These are phyloP conservation scores for Rhineura floridana DNA, from an alignment of 2,113 vertebrate genomes.

Conservation along the genomic window DNA sequence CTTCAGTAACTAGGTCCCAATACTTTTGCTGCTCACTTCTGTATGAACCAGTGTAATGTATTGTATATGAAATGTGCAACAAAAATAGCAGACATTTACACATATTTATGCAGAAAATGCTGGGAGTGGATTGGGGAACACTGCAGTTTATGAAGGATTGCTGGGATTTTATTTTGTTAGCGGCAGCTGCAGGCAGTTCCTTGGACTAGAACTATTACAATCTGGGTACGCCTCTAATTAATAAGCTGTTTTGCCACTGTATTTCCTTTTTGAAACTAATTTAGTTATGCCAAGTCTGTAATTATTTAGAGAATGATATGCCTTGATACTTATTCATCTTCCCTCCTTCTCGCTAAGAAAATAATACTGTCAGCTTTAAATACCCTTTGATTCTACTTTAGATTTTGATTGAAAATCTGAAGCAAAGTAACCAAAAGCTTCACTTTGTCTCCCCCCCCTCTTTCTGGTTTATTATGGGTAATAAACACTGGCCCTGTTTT, in stretches of 20 bases:
- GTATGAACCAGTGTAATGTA: conserved; percentile 37
- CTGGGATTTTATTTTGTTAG: conserved; percentile 70
- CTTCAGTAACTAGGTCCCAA: neutral
- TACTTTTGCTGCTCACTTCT: conserved; percentile 66
- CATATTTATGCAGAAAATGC: neutral
- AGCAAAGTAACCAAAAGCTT: conserved; percentile 54
- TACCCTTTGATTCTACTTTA: conserved; percentile 78
- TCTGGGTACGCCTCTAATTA: conserved; percentile 78
- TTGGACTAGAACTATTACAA: conserved; percentile 64
- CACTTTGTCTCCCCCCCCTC: conserved; percentile 18
- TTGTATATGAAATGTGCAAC: conserved; percentile 46
- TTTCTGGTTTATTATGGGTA: conserved; percentile 36
- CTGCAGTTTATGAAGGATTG: conserved; percentile 62
- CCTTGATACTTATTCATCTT: conserved; percentile 78
- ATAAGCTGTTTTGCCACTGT: conserved; percentile 78
- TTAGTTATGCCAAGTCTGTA: conserved; percentile 78
- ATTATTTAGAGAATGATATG: conserved; percentile 82
- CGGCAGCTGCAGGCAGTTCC: conserved; percentile 69
- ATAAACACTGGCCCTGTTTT: conserved; percentile 44
- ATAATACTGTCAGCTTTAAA: conserved; percentile 76
- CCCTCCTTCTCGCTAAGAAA: conserved; percentile 75
- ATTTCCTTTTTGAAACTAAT: conserved; percentile 82
- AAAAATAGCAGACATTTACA: conserved; percentile 6
- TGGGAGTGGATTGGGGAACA: conserved; percentile 25
- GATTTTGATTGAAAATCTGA: conserved; percentile 76